phyloP scores from a whole-genome alignment of 2,888 invertebrate species.

The Drosophila austrosaltans region DNA sequence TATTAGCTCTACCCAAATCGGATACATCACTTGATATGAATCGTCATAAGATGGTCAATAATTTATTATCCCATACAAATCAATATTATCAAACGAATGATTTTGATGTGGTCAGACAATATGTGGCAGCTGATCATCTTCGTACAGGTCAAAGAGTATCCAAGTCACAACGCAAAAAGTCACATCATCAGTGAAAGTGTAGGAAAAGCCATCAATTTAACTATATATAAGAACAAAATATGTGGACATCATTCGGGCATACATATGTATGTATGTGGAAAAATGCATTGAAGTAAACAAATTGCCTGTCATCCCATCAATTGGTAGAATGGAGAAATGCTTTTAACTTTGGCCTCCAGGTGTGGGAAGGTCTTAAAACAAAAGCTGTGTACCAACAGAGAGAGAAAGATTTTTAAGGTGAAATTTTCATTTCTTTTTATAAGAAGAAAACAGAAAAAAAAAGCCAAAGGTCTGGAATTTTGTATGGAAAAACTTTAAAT shows the following conservation, averaged over 20 bases:
- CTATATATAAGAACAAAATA: neutral
- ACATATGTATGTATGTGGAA: neutral
- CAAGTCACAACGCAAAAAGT: neutral
- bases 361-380: slow-evolving; percentile 37
- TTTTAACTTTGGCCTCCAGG: slow-evolving; percentile 38
- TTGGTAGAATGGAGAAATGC: slow-evolving; percentile 30
- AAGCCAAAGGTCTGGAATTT: neutral
- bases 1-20: slow-evolving; percentile 14
- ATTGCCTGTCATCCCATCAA: slow-evolving; percentile 18
- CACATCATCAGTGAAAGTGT: slow-evolving; percentile 42
- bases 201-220: slow-evolving; percentile 6
- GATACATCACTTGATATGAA: slow-evolving; percentile 12
- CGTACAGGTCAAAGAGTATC: neutral
- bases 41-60: neutral
- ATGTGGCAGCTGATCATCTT: slow-evolving; percentile 15
- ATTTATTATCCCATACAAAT: neutral
- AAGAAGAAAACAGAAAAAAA: neutral
- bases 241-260: neutral
- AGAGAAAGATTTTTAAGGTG: slow-evolving; percentile 4
- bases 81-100: slow-evolving; percentile 2
- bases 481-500: neutral
- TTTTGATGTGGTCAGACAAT: neutral
- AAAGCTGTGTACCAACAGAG: slow-evolving; percentile 36
- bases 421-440: slow-evolving; percentile 35
- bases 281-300: slow-evolving; percentile 15